These are phyloP conservation scores for Cyphomyrus plagiostoma DNA, from an alignment of 2,113 vertebrate species.

Conservation along the genomic window DNA sequence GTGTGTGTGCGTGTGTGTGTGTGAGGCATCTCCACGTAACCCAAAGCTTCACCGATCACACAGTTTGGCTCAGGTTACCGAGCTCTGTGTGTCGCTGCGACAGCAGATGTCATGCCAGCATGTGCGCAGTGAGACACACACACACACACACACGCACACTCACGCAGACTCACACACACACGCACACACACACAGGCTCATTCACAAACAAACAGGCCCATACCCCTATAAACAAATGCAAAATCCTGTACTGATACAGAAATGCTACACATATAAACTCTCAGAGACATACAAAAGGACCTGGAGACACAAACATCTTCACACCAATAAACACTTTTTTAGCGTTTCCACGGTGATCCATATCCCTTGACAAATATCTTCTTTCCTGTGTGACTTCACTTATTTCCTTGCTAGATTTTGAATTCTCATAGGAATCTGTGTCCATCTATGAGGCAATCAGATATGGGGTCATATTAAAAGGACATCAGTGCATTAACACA, in stretches of 20 bases:
- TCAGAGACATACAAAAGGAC: background rate
- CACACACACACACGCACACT: background rate
- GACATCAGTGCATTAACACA: background rate
- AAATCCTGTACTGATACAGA: background rate
- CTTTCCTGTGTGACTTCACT: background rate
- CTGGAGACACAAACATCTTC: background rate
- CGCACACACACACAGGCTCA: background rate
- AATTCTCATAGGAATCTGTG: background rate
- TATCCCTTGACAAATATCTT: background rate
- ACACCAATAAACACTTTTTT: background rate
- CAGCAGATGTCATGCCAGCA: constrained; percentile 1
- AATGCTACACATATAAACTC: background rate
- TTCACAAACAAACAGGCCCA: background rate
- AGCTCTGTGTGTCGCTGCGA: background rate
- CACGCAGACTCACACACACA: background rate
- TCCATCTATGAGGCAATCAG: background rate
- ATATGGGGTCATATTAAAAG: background rate
- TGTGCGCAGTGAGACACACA: background rate
- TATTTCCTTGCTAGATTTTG: background rate
- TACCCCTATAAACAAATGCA: background rate
- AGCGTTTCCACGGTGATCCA: background rate
- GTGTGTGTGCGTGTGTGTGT: background rate
- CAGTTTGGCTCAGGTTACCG: background rate
- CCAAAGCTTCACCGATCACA: constrained; percentile 1
- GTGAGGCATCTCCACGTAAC: background rate